phyloP scores from a whole-genome alignment of 1,140 invertebrate genomes.

The Chrysoperla carnea region DNA sequence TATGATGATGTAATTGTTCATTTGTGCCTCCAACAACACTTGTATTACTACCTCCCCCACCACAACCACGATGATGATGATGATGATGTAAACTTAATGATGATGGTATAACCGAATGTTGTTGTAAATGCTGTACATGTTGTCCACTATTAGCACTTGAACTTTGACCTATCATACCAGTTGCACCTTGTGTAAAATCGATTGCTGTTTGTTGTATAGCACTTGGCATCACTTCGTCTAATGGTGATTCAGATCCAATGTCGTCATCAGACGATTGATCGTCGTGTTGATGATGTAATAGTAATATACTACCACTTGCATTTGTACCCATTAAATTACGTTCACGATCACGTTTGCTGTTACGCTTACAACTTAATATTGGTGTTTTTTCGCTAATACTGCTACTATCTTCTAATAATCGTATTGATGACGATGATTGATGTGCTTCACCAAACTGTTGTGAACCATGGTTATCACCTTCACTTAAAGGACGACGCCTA shows the following conservation, averaged over 20 bases:
- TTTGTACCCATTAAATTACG: neutral
- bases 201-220: no score
- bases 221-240: slow-evolving; percentile 42
- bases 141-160: slow-evolving; percentile 21
- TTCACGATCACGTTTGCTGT: slow-evolving; percentile 29
- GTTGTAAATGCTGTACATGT: slow-evolving; percentile 28
- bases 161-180: slow-evolving; percentile 11
- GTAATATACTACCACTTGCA: neutral
- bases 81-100: slow-evolving; percentile 27
- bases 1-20: slow-evolving; percentile 17
- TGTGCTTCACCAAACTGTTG: slow-evolving; percentile 12
- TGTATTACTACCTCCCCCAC: neutral
- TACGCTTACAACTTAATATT: slow-evolving; percentile 24
- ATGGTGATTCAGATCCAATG: slow-evolving; percentile 66
- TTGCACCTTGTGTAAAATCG: no score
- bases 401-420: slow-evolving; percentile 33
- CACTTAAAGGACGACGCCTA: slow-evolving; percentile 63
- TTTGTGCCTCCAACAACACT: neutral
- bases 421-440: slow-evolving; percentile 15
- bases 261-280: slow-evolving; percentile 88
- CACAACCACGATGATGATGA: slow-evolving; percentile 7
- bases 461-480: slow-evolving; percentile 41
- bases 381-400: slow-evolving; percentile 49
- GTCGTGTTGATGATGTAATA: slow-evolving; percentile 29
- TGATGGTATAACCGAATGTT: slow-evolving; percentile 20